Percentiles rank a stretch among this genome's conserved stretches.
These are phyloP conservation scores for Peromyscus californicus DNA, from an alignment of 2,113 vertebrate genomes.

Conservation along the genomic window DNA sequence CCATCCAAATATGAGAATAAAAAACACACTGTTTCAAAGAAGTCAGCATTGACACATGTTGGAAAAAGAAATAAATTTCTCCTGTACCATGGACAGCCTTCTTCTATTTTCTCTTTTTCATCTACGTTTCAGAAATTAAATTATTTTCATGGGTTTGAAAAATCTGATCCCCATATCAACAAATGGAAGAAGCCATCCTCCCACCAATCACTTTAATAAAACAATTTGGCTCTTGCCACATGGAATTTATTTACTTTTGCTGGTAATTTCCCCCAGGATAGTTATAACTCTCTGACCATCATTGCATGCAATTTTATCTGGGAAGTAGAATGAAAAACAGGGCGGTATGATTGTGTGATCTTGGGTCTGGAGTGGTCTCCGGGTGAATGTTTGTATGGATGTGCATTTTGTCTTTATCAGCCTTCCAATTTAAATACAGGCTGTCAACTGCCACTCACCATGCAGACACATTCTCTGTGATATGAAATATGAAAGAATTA, in stretches of 20 bases:
- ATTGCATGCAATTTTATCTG: neutral
- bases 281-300: slow-evolving; percentile 49
- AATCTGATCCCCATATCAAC: slow-evolving; percentile 50
- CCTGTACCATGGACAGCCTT: neutral
- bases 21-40: neutral
- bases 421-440: slow-evolving; percentile 54
- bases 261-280: slow-evolving; percentile 51
- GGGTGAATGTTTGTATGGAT: slow-evolving; percentile 1
- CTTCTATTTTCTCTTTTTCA: slow-evolving; percentile 60
- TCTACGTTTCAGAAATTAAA: slow-evolving; percentile 67
- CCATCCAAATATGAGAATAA: slow-evolving; percentile 54
- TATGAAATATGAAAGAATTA: neutral
- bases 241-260: slow-evolving; percentile 65
- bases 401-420: neutral
- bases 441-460: slow-evolving; percentile 42
- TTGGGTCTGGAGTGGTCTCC: neutral
- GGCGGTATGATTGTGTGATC: neutral
- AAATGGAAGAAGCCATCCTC: slow-evolving; percentile 11
- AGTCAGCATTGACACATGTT: neutral
- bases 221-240: neutral
- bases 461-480: neutral
- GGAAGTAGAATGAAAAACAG: neutral
- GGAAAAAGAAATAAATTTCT: slow-evolving; percentile 61
- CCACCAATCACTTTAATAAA: slow-evolving; percentile 46
- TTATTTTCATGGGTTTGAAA: slow-evolving; percentile 66